phyloP scores from a whole-genome alignment of 2,113 vertebrate genomes.

The Rhea pennata region DNA sequence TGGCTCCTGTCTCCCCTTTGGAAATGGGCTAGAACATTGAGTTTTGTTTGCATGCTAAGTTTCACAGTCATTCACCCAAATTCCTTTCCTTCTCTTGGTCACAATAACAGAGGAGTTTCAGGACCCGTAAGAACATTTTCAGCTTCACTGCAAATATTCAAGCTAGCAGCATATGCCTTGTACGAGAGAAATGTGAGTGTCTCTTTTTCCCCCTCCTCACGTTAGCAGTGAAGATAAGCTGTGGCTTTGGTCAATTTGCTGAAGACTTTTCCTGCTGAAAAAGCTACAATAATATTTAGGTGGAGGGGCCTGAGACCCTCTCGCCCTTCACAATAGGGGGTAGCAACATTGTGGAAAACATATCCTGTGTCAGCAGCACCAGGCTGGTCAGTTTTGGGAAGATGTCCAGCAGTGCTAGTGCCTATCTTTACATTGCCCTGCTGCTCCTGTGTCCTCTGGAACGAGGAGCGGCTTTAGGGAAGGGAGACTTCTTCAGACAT shows the following conservation, averaged over 20 bases:
- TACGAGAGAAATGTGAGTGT: rapidly evolving
- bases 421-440: not conserved
- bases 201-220: not conserved
- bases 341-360: not conserved
- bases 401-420: not conserved
- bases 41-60: not conserved
- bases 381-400: not conserved
- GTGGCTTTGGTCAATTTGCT: not conserved
- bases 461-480: not conserved
- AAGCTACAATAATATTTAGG: not conserved
- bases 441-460: not conserved
- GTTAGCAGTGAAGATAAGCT: not conserved
- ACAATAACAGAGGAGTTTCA: not conserved
- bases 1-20: not conserved
- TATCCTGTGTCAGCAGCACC: not conserved
- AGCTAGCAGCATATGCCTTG: not conserved
- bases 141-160: not conserved
- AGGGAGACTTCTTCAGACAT: not conserved
- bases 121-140: not conserved
- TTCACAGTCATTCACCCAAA: slow-evolving; percentile 2
- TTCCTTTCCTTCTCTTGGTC: not conserved
- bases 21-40: not conserved
- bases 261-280: not conserved
- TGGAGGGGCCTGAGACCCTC: not conserved
- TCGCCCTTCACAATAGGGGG: not conserved